Base-by-base conservation (phyloP, 2,797 vertebrate genomes). In the Rhabdophis nuchalis region DNA sequence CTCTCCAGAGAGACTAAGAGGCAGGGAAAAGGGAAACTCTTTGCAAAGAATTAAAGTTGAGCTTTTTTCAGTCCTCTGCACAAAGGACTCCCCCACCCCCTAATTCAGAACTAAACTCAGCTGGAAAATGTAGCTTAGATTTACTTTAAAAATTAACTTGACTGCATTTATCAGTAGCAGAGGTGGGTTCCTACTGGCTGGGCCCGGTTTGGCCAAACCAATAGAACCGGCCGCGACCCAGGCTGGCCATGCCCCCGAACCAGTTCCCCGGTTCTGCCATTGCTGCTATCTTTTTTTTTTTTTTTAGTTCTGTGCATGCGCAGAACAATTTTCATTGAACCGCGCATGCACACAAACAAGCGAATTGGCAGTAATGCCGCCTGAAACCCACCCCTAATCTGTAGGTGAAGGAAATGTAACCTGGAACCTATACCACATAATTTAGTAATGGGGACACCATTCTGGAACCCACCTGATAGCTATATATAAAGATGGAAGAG, bases 401-500 rank as follows among this genome's bases (percentile, higher is more conserved):
- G 12, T n/a, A 50, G 87, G 36, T 1, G 2, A 60, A 60, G 27
- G 3, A 60, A 32, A 23, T 46, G 10, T 82, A 82, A 46, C 9
- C 4, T 82, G 36, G 20, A 46, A 20, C 20, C 36, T 82, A 41
- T 46, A 82, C 4, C 36, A 82, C 29, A 32, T 68, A 20, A 68
- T 89, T 61, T 16, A 10, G 27, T 57, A 32, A 77, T 27, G 85
- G 41, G 29, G 29, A 41, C 16, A 41, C 2, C n/a, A 23, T 77
- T 87, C 58, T 87, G 64, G 54, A 87, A 60, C 54, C 53, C 82
- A 92, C 12, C 25, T 50, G 85, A 53, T 60, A 89, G 16, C 57
- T 92, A 90, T 36, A 88, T 72, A 60, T 93, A 94, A 93, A 90
- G 36, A 93, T 82, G 77, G 25, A 86, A 92, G 41, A 25, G 90